phyloP scores from a whole-genome alignment of 2,888 invertebrate species.

The Sipunculus nudus region DNA sequence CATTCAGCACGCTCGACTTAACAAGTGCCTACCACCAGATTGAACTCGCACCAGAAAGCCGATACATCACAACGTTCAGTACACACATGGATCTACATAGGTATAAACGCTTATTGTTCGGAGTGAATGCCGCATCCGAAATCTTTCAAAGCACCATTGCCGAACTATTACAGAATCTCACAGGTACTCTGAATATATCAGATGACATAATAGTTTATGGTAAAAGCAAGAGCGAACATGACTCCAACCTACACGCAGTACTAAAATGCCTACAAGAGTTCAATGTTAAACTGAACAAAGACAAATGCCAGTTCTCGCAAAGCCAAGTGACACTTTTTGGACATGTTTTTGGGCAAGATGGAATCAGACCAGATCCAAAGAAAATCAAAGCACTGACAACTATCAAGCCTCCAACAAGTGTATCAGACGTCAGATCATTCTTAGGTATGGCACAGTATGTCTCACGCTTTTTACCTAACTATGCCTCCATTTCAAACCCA shows the following conservation, averaged over 20 bases:
- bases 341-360: constrained; percentile 1
- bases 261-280: constrained; percentile 19
- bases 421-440: too few relatives aligned
- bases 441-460: too few relatives aligned
- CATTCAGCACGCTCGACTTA: not conserved
- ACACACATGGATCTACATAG: constrained; percentile 33
- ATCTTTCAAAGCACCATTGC: constrained; percentile 13
- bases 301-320: constrained; percentile 13
- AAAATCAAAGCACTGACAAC: not conserved
- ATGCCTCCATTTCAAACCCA: too few relatives aligned
- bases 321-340: not conserved
- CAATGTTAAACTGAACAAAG: constrained; percentile 14
- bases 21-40: constrained; percentile 32
- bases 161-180: constrained; percentile 7
- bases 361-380: too few relatives aligned
- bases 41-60: constrained; percentile 23
- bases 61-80: constrained; percentile 36
- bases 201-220: constrained; percentile 27
- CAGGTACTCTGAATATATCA: constrained; percentile 9
- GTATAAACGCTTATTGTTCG: constrained; percentile 28
- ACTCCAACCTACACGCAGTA: constrained; percentile 9
- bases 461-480: too few relatives aligned
- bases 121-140: constrained; percentile 19
- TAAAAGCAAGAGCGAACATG: constrained; percentile 12
- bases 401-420: not conserved